These are phyloP conservation scores for Rattus norvegicus DNA, from an alignment of 2,113 vertebrate species.

Conservation along the genomic window GRCr8 NC_086019.1:17179501-17180000, in stretches of 20 bases:
- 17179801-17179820: background rate
- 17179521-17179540: conserved; percentile 50
- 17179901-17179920: conserved; percentile 29
- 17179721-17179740: conserved; percentile 40
- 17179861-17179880: background rate
- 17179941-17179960: background rate
- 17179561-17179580: conserved; percentile 43
- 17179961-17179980: background rate
- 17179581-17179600: background rate
- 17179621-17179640: background rate
- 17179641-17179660: background rate
- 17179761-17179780: background rate
- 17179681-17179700: conserved; percentile 51
- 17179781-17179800: background rate
- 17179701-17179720: conserved; percentile 9
- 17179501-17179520: conserved; percentile 20
- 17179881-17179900: background rate
- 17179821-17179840: background rate
- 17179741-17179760: background rate
- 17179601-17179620: conserved; percentile 26
- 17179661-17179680: conserved; percentile 39
- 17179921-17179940: background rate
- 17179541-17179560: conserved; percentile 12
- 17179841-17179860: background rate
- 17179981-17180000: background rate